phyloP scores from a whole-genome alignment of 2,888 invertebrate species.

The Lobophora halterata region DNA sequence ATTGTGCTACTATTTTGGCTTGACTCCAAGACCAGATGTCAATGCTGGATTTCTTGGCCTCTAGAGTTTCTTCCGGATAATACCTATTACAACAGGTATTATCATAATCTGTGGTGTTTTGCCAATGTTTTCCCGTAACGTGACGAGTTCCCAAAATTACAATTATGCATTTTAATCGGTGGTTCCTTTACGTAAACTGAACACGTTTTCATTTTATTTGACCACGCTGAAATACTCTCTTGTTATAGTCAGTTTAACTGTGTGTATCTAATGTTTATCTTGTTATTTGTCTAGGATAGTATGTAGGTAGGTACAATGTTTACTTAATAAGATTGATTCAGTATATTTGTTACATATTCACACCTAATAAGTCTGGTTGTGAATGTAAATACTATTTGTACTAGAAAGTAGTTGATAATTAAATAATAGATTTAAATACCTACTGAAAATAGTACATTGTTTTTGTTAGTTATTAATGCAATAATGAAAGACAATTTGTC shows the following conservation, averaged over 20 bases:
- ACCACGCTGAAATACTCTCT: not conserved
- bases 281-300: no score
- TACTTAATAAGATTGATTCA: no score
- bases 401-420: no score
- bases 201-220: slow-evolving; percentile 13
- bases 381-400: no score
- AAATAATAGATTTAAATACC: no score
- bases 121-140: slow-evolving; percentile 43
- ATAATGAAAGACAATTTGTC: no score
- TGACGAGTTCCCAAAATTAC: slow-evolving; percentile 10
- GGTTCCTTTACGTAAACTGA: slow-evolving; percentile 8
- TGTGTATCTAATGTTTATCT: slow-evolving; percentile 4
- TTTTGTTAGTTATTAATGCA: no score
- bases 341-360: no score
- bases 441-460: no score
- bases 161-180: slow-evolving; percentile 17
- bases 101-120: slow-evolving; percentile 50
- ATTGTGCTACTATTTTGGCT: slow-evolving; percentile 41
- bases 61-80: slow-evolving; percentile 29
- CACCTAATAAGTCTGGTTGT: no score
- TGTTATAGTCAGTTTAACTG: no score
- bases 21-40: slow-evolving; percentile 51
- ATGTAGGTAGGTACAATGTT: no score
- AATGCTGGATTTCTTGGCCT: slow-evolving; percentile 47
- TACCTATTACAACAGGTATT: slow-evolving; percentile 53